These are phyloP conservation scores for Drosophila baimaii DNA, from an alignment of 1,140 invertebrate genomes.

Conservation along the genomic window DNA sequence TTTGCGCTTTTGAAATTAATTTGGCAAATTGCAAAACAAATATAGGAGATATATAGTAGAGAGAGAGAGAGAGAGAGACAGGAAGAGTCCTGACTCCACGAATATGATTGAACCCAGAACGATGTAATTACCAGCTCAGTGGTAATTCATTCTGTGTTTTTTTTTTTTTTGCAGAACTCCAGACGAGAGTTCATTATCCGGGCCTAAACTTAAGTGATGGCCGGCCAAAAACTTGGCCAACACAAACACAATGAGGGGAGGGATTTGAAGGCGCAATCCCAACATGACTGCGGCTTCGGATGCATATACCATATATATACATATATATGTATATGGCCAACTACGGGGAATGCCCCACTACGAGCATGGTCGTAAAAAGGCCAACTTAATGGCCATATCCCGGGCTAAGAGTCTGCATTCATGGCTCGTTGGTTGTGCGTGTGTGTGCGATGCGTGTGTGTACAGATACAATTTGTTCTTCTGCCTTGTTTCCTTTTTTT, in stretches of 20 bases:
- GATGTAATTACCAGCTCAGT: conserved; percentile 6
- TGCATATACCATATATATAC: conserved; percentile 20
- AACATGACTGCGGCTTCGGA: conserved; percentile 26
- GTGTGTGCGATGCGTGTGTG: conserved; percentile 25
- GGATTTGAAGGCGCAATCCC: conserved; percentile 35
- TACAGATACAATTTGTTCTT: conserved; percentile 71
- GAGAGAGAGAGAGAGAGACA: too few relatives aligned
- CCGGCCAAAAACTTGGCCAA: conserved; percentile 30
- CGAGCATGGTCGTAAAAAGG: conserved; percentile 68
- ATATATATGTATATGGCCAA: conserved; percentile 12
- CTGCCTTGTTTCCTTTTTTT: conserved; percentile 24
- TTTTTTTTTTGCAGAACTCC: conserved; percentile 8
- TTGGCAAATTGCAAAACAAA: conserved; percentile 36
- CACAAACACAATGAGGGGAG: conserved; percentile 9
- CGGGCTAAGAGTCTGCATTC: conserved; percentile 76
- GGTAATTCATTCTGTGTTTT: not conserved
- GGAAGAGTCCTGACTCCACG: not conserved
- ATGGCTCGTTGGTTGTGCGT: conserved; percentile 68
- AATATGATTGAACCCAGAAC: conserved; percentile 6
- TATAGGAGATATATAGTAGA: too few relatives aligned
- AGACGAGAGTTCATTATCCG: conserved; percentile 50
- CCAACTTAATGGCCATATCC: conserved; percentile 80
- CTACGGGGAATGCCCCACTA: conserved; percentile 42
- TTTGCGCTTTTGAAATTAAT: conserved; percentile 15
- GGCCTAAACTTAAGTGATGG: conserved; percentile 46